These are phyloP conservation scores for Potorous gilbertii DNA, from an alignment of 2,797 vertebrate genomes.

Conservation along the genomic window DNA sequence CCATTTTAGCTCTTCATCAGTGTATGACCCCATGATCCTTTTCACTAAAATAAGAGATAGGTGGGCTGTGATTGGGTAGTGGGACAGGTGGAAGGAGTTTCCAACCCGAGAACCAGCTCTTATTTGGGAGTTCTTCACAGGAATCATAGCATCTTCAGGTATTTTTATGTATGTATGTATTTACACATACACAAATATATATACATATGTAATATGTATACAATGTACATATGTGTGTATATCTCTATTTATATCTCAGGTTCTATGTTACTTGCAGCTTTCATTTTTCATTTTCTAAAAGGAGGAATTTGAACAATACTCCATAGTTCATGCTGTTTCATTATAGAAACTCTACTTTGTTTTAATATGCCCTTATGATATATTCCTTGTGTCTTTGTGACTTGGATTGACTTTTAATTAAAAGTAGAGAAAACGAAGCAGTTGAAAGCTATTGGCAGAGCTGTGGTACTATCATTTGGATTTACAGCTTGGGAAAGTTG, in stretches of 20 bases:
- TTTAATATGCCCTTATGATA: slow-evolving; percentile 41
- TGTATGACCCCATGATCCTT: background rate
- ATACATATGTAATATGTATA: too few relatives aligned
- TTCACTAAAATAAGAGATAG: background rate
- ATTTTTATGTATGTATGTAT: background rate
- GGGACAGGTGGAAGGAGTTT: background rate
- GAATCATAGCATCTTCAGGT: background rate
- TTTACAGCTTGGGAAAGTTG: slow-evolving; percentile 37
- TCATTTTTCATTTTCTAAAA: slow-evolving; percentile 34
- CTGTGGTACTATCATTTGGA: background rate
- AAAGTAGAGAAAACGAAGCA: slow-evolving; percentile 51
- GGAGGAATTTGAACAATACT: slow-evolving; percentile 30
- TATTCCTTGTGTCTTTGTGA: slow-evolving; percentile 43
- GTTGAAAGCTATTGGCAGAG: slow-evolving; percentile 29
- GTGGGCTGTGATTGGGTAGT: background rate
- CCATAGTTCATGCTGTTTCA: slow-evolving; percentile 35
- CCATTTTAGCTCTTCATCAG: background rate
- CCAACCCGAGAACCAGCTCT: background rate
- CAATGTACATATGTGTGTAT: too few relatives aligned
- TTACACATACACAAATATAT: too few relatives aligned
- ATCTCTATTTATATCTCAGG: background rate
- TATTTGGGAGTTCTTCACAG: background rate
- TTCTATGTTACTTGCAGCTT: background rate
- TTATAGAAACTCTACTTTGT: background rate
- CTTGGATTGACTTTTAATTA: slow-evolving; percentile 55